Conservation (phyloP, 2,888 invertebrate species). For the Catocala fraxini region DNA sequence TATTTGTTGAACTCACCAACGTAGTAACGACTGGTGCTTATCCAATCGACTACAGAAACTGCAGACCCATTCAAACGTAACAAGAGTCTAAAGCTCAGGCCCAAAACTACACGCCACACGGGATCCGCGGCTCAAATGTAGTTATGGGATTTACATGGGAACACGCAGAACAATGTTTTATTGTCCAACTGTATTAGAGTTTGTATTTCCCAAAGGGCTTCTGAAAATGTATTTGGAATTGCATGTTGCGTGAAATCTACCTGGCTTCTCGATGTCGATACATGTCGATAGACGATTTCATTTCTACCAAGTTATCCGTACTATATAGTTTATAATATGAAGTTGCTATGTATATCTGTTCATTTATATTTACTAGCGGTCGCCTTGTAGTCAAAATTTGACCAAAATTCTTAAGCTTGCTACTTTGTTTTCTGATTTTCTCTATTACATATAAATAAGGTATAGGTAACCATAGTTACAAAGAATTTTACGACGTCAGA, state of each 20-base stretch:
- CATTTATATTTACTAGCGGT: too few relatives aligned
- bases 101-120: conserved; percentile 66
- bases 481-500: too few relatives aligned
- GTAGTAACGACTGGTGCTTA: conserved; percentile 17
- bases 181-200: conserved; percentile 71
- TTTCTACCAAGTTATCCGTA: too few relatives aligned
- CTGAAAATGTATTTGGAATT: conserved; percentile 70
- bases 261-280: conserved; percentile 9
- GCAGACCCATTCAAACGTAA: conserved; percentile 33
- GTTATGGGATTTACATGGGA: conserved; percentile 79
- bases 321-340: too few relatives aligned
- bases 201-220: conserved; percentile 77
- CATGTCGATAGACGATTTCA: conserved; percentile 3
- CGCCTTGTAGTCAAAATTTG: too few relatives aligned
- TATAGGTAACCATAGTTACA: too few relatives aligned
- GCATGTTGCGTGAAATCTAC: conserved; percentile 61
- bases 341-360: too few relatives aligned
- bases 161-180: conserved; percentile 80
- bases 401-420: too few relatives aligned
- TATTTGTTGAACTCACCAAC: conserved; percentile 19
- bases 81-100: conserved; percentile 36
- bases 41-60: conserved; percentile 31
- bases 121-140: conserved; percentile 67
- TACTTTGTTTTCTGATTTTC: too few relatives aligned
- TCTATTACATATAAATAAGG: too few relatives aligned